Evolutionary conservation across 2,888 invertebrate genomes (phyloP).

Genomic region (Drosophila setosimentum): DNA sequence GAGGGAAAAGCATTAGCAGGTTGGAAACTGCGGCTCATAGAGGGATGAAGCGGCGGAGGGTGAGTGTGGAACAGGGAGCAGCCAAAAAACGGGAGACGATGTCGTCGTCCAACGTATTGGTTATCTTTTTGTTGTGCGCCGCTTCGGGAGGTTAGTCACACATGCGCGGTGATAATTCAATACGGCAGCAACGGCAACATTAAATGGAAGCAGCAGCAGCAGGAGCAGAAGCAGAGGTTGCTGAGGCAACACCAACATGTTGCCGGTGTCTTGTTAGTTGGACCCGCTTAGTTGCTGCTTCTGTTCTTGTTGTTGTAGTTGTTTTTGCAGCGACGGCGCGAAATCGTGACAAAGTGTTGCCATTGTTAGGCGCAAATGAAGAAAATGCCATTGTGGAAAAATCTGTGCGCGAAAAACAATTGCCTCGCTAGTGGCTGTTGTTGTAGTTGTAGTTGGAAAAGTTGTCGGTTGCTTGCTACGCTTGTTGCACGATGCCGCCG

Average conservation of each 20-base stretch:
- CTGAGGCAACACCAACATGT: conserved; percentile 69
- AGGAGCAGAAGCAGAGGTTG: conserved; percentile 14
- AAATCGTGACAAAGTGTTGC: conserved; percentile 81
- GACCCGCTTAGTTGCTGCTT: conserved; percentile 29
- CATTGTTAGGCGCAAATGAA: conserved; percentile 82
- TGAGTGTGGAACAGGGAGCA: conserved; percentile 8
- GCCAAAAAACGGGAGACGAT: conserved; percentile 48
- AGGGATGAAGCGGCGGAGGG: not conserved
- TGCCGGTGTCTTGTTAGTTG: conserved; percentile 76
- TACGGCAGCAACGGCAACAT: conserved; percentile 70
- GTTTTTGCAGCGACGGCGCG: conserved; percentile 37
- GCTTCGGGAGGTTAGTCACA: conserved; percentile 80
- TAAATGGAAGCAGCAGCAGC: conserved; percentile 78
- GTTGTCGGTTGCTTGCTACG: conserved; percentile 42
- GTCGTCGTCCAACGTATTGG: conserved; percentile 34
- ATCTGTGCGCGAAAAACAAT: conserved; percentile 71
- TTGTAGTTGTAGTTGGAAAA: conserved; percentile 6
- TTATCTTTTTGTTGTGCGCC: conserved; percentile 80
- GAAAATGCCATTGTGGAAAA: conserved; percentile 79
- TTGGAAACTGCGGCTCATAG: conserved; percentile 39
- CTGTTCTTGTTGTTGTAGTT: conserved; percentile 17
- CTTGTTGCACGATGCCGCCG: conserved; percentile 66
- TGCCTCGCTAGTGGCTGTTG: conserved; percentile 48
- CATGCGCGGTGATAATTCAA: conserved; percentile 80
- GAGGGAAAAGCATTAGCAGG: conserved; percentile 75